Evolutionary conservation across 2,797 vertebrate species (phyloP), one percentile per base, ranked within the genome.

Genomic region (Pseudocheirus occidentalis): DNA sequence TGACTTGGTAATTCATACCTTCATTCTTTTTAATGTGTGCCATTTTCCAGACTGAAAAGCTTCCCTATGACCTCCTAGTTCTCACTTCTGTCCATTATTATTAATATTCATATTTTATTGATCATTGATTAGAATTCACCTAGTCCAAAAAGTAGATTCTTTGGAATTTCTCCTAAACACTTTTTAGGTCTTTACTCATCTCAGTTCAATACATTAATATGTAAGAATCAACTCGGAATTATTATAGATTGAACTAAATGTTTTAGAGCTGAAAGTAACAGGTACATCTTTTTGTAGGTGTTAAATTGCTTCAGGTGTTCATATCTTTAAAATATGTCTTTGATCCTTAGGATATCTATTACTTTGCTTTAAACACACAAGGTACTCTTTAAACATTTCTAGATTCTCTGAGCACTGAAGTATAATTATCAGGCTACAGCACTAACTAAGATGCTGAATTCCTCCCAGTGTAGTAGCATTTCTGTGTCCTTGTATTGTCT

Each of bases 401-500:
- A 92, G 56, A 54, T 93, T 56, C 91, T 5, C 34, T 96, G 94
- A 73, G 24, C 58, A 5, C 21, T 27, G 14, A 9, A 5, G 34
- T 34, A 90, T n/a, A 92, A 31, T 73, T 95, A 96, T 91, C 81
- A 92, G 87, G 92, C 18, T 52, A 50, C 50, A 14, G 29, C 24
- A 54, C 58, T 46, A 4, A 18, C 18, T 10, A 31, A 58, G 28
- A 58, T 50, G 28, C 94, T 40, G 87, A 93, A 92, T 90, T 92
- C 92, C 57, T 96, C 90, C 94, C 90, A 95, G 54, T 54, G 0
- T 11, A 91, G 56, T 56, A 96, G 94, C 94, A 90, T 92, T 54
- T 95, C 92, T 89, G 31, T n/a, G 95, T 58, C 73, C 91, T 96
- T 95, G 94, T 95, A 94, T 97, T 90, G 95, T 94, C 93, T 94